Conservation (phyloP, 2,888 invertebrate species). For the Polydrusus tereticollis region DNA sequence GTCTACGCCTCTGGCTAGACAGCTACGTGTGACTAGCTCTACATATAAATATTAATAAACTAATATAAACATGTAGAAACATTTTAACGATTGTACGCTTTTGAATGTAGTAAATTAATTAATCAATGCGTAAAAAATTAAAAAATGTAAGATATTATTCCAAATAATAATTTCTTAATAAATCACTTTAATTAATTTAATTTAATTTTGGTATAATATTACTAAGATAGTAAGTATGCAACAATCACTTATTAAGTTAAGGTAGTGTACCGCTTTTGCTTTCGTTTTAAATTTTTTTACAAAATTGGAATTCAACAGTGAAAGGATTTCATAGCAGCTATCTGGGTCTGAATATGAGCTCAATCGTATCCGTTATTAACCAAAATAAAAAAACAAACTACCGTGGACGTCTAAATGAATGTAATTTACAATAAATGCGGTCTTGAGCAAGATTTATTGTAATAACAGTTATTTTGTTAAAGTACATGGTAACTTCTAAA, state of each 20-base stretch:
- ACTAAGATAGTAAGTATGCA: no score
- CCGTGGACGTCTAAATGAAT: constrained; percentile 17
- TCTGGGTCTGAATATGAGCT: constrained; percentile 15
- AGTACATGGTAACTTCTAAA: background rate
- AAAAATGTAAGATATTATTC: no score
- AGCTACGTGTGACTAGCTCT: no score
- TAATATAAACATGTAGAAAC: no score
- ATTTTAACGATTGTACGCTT: no score
- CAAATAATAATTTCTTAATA: no score
- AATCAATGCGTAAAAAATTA: no score
- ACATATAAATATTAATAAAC: no score
- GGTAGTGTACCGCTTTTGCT: background rate
- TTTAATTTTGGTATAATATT: no score
- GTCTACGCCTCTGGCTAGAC: no score
- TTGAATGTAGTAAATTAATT: no score
- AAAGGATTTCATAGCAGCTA: constrained; percentile 10
- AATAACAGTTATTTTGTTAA: background rate
- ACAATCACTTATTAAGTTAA: constrained; percentile 1
- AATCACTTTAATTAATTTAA: no score
- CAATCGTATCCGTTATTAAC: background rate
- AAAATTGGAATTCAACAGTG: constrained; percentile 20
- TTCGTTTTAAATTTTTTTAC: constrained; percentile 13
- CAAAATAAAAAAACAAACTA: constrained; percentile 6
- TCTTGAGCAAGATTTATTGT: constrained; percentile 13
- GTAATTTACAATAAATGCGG: constrained; percentile 8